Percentiles rank a stretch among this genome's conserved stretches.
phyloP scores from a whole-genome alignment of 2,888 invertebrate genomes.

The Ochropleura plecta region DNA sequence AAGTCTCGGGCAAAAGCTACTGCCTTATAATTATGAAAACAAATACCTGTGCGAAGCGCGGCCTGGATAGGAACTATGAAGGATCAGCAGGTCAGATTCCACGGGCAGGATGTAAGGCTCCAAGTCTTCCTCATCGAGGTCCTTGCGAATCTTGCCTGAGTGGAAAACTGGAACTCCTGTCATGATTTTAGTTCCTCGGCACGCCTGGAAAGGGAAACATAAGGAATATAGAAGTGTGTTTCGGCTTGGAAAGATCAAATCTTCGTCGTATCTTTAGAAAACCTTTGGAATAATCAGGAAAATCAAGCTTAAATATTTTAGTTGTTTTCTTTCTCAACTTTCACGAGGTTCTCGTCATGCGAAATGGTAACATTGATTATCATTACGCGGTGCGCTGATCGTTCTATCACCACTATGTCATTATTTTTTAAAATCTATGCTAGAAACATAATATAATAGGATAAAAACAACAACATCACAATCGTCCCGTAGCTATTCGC shows the following conservation, averaged over 20 bases:
- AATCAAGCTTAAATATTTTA: too few relatives aligned
- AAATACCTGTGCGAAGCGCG: slow-evolving; percentile 79
- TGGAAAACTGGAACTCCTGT: slow-evolving; percentile 69
- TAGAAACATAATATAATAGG: too few relatives aligned
- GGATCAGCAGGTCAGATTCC: slow-evolving; percentile 81
- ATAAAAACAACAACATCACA: too few relatives aligned
- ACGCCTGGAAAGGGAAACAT: slow-evolving; percentile 78
- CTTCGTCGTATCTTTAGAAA: not conserved
- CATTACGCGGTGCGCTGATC: too few relatives aligned
- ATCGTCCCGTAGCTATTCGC: not conserved
- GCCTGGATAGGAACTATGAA: slow-evolving; percentile 83
- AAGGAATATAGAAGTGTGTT: not conserved
- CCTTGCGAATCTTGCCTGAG: slow-evolving; percentile 71
- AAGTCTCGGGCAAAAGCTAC: too few relatives aligned
- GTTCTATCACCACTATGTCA: too few relatives aligned
- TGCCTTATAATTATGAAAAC: not conserved
- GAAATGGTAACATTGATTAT: too few relatives aligned
- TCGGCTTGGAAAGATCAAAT: not conserved
- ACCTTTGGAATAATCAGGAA: too few relatives aligned
- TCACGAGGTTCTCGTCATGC: too few relatives aligned
- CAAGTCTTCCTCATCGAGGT: slow-evolving; percentile 74
- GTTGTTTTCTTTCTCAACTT: too few relatives aligned
- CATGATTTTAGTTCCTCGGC: slow-evolving; percentile 76
- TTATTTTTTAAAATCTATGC: too few relatives aligned
- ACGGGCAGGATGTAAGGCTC: slow-evolving; percentile 82